Conservation (phyloP, 2,888 invertebrate genomes). For the Lacanobia oleracea region DNA sequence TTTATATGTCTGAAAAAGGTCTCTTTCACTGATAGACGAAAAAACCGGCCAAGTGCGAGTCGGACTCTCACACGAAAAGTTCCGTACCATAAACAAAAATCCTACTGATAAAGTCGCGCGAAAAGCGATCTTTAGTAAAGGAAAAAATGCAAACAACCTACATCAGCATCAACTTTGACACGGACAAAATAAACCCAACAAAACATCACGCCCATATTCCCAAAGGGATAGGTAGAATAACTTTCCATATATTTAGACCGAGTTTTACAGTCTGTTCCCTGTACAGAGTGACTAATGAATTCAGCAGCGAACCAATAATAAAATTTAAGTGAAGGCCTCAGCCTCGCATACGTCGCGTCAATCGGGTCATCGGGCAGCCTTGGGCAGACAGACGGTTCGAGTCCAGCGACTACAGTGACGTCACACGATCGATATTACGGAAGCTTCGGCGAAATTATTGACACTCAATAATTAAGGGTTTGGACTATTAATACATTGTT, state of each 20-base stretch:
- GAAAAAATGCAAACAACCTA: background rate
- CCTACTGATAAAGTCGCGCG: background rate
- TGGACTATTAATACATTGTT: background rate
- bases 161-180: background rate
- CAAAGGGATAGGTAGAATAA: background rate
- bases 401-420: constrained; percentile 57
- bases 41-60: no score
- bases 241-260: background rate
- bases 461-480: constrained; percentile 24
- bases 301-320: constrained; percentile 34
- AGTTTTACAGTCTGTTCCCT: background rate
- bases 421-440: constrained; percentile 50
- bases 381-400: constrained; percentile 61
- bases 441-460: constrained; percentile 26
- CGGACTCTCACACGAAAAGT: no score
- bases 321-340: constrained; percentile 47
- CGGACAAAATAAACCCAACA: constrained; percentile 1
- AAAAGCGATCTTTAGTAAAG: background rate
- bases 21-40: no score
- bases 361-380: constrained; percentile 61
- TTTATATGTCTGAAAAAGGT: no score
- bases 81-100: no score
- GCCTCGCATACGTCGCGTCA: constrained; percentile 46
- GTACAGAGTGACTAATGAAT: constrained; percentile 21
- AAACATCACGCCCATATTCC: background rate